Conservation (phyloP, 2,888 invertebrate genomes). For the Mystacides longicornis region DNA sequence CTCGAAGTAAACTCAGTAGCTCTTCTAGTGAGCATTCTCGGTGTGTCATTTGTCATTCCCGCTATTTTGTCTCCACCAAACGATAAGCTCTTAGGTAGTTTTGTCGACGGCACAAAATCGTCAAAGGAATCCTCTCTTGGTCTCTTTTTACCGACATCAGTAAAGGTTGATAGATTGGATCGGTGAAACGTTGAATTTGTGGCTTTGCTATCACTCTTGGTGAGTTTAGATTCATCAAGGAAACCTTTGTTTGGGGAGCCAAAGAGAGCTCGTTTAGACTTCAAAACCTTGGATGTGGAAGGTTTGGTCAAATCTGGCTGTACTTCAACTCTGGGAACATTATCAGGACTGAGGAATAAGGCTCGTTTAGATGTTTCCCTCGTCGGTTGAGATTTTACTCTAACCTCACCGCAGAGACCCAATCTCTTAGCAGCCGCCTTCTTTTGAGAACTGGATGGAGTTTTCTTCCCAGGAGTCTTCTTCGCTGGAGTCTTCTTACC, state of each 20-base stretch:
- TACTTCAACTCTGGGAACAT: conserved; percentile 31
- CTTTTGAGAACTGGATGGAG: conserved; percentile 57
- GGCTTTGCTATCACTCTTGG: conserved; percentile 1
- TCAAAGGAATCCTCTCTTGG: conserved; percentile 41
- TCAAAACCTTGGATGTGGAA: conserved; percentile 35
- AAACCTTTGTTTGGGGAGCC: conserved; percentile 48
- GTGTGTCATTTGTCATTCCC: conserved; percentile 26
- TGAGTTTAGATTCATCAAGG: conserved; percentile 19
- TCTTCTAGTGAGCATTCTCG: conserved; percentile 34
- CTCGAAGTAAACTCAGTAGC: conserved; percentile 37
- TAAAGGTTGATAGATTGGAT: not conserved
- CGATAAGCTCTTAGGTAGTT: conserved; percentile 53
- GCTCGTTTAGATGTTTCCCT: conserved; percentile 62
- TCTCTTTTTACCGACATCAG: conserved; percentile 36
- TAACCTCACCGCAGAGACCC: conserved; percentile 38
- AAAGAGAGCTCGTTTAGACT: conserved; percentile 60
- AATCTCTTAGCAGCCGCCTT: conserved; percentile 49
- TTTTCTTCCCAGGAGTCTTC: conserved; percentile 46
- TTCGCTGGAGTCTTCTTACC: conserved; percentile 39
- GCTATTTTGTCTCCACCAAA: conserved; percentile 44
- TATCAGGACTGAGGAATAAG: conserved; percentile 65
- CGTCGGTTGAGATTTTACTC: conserved; percentile 39
- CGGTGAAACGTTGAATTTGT: conserved; percentile 1
- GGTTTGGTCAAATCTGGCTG: conserved; percentile 18
- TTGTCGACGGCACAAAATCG: conserved; percentile 34